phyloP scores from a whole-genome alignment of 2,888 invertebrate genomes.

The Drosophila putrida region DNA sequence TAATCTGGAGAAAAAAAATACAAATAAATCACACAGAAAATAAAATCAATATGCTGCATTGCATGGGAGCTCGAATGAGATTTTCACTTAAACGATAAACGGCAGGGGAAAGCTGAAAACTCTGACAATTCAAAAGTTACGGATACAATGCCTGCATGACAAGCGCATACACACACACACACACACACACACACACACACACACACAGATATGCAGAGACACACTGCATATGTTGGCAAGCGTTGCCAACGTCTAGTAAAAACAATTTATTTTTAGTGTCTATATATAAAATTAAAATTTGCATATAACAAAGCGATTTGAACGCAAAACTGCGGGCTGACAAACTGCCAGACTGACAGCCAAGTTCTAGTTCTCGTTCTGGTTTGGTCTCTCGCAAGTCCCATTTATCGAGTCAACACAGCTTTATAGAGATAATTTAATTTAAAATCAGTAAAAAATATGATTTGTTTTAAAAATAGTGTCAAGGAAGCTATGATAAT shows the following conservation, averaged over 20 bases:
- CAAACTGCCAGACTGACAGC: constrained; percentile 23
- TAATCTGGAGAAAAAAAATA: constrained; percentile 30
- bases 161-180: neutral
- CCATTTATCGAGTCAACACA: neutral
- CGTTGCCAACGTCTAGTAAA: constrained; percentile 61
- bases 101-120: constrained; percentile 27
- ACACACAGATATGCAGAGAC: neutral
- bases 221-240: constrained; percentile 45
- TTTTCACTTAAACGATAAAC: constrained; percentile 43
- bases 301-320: constrained; percentile 45
- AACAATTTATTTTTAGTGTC: constrained; percentile 74
- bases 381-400: neutral
- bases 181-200: neutral
- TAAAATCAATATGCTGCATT: constrained; percentile 71
- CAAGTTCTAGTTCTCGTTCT: neutral
- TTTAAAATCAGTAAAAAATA: no score
- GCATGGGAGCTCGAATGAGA: constrained; percentile 44
- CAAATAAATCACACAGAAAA: constrained; percentile 1
- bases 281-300: constrained; percentile 74
- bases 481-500: no score
- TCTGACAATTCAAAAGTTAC: constrained; percentile 33
- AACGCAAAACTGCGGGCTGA: constrained; percentile 32
- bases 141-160: constrained; percentile 58
- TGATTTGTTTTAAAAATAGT: no score
- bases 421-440: neutral